Percentiles rank a stretch among this genome's conserved stretches.
These are phyloP conservation scores for Panthera tigris DNA, from an alignment of 2,113 vertebrate genomes.

Conservation along the genomic window DNA sequence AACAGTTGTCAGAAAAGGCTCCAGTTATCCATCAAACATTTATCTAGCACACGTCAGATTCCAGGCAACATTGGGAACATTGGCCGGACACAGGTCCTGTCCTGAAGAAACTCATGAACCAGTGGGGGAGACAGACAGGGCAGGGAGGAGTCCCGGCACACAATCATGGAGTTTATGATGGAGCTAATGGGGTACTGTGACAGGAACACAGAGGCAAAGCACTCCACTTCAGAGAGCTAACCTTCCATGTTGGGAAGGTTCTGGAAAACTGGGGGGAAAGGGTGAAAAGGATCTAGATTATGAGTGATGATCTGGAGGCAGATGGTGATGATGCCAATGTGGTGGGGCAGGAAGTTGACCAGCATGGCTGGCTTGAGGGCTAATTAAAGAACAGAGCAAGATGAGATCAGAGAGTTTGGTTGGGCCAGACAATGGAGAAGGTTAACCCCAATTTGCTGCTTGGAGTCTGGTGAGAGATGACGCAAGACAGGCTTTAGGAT, in stretches of 20 bases:
- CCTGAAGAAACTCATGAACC: background rate
- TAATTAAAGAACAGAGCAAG: background rate
- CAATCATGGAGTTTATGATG: rapidly evolving
- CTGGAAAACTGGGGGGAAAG: background rate
- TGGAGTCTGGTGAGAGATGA: background rate
- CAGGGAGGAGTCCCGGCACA: background rate
- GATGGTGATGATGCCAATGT: background rate
- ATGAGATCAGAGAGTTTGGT: background rate
- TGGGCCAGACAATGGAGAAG: background rate
- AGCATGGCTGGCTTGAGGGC: background rate
- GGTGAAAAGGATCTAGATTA: background rate
- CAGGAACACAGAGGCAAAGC: background rate
- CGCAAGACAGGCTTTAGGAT: background rate
- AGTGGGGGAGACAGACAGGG: background rate
- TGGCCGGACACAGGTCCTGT: background rate
- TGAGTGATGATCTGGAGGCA: background rate
- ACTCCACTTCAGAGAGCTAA: background rate
- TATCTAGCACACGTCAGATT: background rate
- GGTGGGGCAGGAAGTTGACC: rapidly evolving
- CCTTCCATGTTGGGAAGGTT: background rate
- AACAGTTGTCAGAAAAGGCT: background rate
- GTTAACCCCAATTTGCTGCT: background rate
- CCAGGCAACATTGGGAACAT: background rate
- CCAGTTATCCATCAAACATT: background rate
- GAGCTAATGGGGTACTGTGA: background rate